Evolutionary conservation across 2,797 vertebrate species (phyloP).

Genomic region (Poecile montanus): DNA sequence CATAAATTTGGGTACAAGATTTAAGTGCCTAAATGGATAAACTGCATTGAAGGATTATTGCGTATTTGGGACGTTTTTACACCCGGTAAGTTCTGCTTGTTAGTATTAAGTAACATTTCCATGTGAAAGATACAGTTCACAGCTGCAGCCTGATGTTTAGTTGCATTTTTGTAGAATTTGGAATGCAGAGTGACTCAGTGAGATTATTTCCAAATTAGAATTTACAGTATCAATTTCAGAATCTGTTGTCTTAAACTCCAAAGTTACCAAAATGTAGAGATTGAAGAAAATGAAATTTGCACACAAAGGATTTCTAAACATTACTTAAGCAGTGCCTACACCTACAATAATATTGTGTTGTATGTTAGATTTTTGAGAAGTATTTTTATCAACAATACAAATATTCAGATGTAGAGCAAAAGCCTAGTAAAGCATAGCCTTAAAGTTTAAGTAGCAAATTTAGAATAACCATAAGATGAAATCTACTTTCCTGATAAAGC

Average conservation of each 20-base stretch:
- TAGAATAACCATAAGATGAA: conserved; percentile 9
- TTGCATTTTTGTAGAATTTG: conserved; percentile 5
- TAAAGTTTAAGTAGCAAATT: conserved; percentile 44
- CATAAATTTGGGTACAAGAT: conserved; percentile 71
- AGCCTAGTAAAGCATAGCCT: conserved; percentile 60
- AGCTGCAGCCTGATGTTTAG: conserved; percentile 5
- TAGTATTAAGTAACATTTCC: conserved; percentile 50
- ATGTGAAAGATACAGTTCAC: neutral
- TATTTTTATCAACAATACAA: conserved; percentile 62
- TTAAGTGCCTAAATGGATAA: conserved; percentile 85
- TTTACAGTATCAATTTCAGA: neutral
- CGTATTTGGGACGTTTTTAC: conserved; percentile 46
- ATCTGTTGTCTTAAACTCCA: neutral
- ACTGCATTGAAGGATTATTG: conserved; percentile 34
- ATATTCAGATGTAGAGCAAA: conserved; percentile 58
- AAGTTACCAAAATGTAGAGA: conserved; percentile 58
- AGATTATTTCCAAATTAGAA: conserved; percentile 30
- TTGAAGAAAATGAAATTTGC: conserved; percentile 67
- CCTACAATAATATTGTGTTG: conserved; percentile 65
- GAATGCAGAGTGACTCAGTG: conserved; percentile 29
- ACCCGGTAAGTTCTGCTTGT: conserved; percentile 71
- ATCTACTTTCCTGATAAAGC: conserved; percentile 62
- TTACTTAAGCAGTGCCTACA: conserved; percentile 70
- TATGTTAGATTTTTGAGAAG: conserved; percentile 54
- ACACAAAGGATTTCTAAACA: conserved; percentile 66